Base-by-base conservation (phyloP, 2,888 invertebrate genomes). In the Folsomia candida region DNA sequence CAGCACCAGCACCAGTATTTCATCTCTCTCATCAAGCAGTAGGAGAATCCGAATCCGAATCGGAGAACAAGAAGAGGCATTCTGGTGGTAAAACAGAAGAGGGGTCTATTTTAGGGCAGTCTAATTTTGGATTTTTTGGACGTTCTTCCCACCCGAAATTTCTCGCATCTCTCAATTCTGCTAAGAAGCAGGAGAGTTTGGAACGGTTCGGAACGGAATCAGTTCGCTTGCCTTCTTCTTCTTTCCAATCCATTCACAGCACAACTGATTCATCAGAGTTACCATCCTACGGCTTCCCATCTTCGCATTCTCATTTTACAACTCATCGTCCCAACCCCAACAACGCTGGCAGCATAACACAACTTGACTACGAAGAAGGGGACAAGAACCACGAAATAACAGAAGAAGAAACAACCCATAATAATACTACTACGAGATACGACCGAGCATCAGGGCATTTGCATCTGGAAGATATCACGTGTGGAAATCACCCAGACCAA, bases 121-220 rank as follows among this genome's bases (percentile, higher is more conserved):
- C 75, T 73, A 75, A 75, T 75, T 75, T 75, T 73, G 73, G 73
- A 71, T 75, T 74, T 74, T 74, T 74, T 70, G 72, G 71, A 67
- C 67, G 69, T 72, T 70, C 71, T 60, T 60, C 67, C 54, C 54
- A 54, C 54, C 37, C 37, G 37, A 37, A 14, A 37, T 9, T 9
- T 14, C 4, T 6, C n/a, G 6, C 54, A 6, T 14, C 6, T 54
- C 4, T 54, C 6, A n/a, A n/a, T n/a, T n/a, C n/a, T n/a, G n/a
- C n/a, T n/a, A 54, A n/a, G 6, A 54, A 6, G n/a, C 4, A 54
- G 11, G 20, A 37, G 6, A 37, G 37, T 14, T 14, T 54, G n/a
- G 54, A 54, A 6, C n/a, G n/a, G n/a, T n/a, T 11, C 47, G 18
- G 47, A 47, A 22, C 60, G 24, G 25, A 24, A 60, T 60, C 60